Evolutionary conservation across 2,888 invertebrate genomes (phyloP).

Genomic region (Rhingia campestris): DNA sequence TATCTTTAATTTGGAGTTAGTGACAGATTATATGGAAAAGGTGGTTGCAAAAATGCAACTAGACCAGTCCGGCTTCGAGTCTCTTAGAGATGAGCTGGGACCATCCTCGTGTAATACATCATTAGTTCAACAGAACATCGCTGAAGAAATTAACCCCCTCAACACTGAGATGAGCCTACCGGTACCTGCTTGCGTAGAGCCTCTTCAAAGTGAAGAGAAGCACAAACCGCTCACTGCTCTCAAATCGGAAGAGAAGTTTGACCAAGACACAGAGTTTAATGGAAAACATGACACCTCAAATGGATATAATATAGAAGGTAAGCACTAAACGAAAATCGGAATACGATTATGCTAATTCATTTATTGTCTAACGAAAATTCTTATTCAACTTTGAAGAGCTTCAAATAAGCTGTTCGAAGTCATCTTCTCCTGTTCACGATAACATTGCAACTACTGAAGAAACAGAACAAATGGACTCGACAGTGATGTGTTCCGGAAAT

Average conservation of each 20-base stretch:
- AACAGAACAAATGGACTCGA: background rate
- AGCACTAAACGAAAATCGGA: background rate
- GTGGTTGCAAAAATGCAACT: constrained; percentile 86
- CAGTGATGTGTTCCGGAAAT: constrained; percentile 50
- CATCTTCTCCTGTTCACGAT: constrained; percentile 19
- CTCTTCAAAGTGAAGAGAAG: constrained; percentile 61
- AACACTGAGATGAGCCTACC: constrained; percentile 17
- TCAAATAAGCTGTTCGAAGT: background rate
- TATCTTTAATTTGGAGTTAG: constrained; percentile 88
- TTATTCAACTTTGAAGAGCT: constrained; percentile 18
- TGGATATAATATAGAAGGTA: constrained; percentile 33
- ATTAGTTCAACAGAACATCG: constrained; percentile 26
- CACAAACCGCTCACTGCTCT: background rate
- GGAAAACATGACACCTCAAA: constrained; percentile 69
- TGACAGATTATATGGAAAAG: constrained; percentile 89
- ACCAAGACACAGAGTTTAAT: constrained; percentile 83
- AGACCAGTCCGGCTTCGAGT: constrained; percentile 84
- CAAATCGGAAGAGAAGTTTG: constrained; percentile 66
- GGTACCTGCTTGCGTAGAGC: constrained; percentile 53
- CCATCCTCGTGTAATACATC: constrained; percentile 79
- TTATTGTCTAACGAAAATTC: background rate
- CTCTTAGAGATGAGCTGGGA: constrained; percentile 83
- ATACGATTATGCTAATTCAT: background rate
- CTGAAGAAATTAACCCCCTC: background rate
- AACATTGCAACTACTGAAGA: background rate